Evolutionary conservation across 2,113 vertebrate species (phyloP).

Genomic region (Podiceps cristatus): DNA sequence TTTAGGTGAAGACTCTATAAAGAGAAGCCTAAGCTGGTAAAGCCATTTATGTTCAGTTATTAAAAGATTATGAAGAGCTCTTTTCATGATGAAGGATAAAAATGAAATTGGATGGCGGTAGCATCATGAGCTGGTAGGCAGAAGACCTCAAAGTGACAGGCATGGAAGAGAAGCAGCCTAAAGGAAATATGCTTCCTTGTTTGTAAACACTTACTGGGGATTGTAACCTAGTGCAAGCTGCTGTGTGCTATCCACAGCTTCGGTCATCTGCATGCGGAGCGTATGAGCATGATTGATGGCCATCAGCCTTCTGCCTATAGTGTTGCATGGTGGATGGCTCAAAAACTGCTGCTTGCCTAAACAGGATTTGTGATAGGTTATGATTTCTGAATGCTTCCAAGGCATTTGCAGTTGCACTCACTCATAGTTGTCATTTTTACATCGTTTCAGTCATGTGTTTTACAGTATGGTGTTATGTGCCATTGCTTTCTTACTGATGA

Average conservation of each 20-base stretch:
- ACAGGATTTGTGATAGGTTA: background rate
- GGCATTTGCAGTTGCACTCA: background rate
- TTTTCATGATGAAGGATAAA: background rate
- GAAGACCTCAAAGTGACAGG: background rate
- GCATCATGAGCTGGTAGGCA: background rate
- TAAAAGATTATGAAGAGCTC: background rate
- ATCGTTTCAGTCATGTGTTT: background rate
- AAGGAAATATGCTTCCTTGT: background rate
- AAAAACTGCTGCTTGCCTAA: background rate
- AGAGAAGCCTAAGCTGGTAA: background rate
- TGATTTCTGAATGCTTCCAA: background rate
- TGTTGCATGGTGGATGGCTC: background rate
- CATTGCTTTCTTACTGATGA: background rate
- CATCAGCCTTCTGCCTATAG: background rate
- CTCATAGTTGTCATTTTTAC: accelerated
- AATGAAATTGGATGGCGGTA: background rate
- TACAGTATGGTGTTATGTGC: accelerated
- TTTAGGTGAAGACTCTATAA: background rate
- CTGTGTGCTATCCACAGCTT: background rate
- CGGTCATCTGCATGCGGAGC: accelerated
- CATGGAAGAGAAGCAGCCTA: background rate
- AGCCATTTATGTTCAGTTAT: background rate
- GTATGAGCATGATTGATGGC: accelerated
- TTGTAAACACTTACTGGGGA: accelerated
- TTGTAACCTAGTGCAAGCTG: background rate